Percentiles rank a stretch among this genome's conserved stretches.
These are phyloP conservation scores for Remorina albescens DNA, from an alignment of 2,797 vertebrate genomes.

Conservation along the genomic window DNA sequence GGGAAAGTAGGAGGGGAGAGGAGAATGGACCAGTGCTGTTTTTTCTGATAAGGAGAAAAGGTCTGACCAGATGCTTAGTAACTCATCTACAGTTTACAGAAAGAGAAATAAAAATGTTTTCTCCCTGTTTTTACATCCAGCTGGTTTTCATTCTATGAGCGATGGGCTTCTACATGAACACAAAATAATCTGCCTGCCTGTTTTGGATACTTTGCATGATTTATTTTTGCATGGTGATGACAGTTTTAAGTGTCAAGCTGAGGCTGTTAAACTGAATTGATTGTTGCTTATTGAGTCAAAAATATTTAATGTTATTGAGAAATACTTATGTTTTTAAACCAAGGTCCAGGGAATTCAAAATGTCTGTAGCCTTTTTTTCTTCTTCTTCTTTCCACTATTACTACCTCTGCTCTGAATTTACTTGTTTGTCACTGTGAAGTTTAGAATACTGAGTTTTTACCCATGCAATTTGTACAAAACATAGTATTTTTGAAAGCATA, in stretches of 20 bases:
- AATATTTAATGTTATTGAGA: background rate
- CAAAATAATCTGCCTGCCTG: background rate
- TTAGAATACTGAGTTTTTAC: background rate
- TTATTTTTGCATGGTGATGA: background rate
- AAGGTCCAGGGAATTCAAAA: background rate
- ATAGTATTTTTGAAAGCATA: background rate
- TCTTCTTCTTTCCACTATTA: background rate
- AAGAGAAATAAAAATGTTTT: conserved; percentile 64
- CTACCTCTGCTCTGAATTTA: background rate
- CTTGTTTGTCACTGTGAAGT: background rate
- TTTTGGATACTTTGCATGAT: background rate
- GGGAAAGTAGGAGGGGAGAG: conserved; percentile 80
- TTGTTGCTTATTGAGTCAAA: background rate
- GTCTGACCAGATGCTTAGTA: conserved; percentile 48
- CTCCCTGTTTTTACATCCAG: conserved; percentile 1
- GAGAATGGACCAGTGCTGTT: conserved; percentile 82
- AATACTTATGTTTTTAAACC: background rate
- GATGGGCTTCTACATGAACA: background rate
- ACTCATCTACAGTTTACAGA: conserved; percentile 46
- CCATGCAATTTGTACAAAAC: background rate
- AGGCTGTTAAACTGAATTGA: background rate
- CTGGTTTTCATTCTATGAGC: background rate
- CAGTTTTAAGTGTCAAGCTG: background rate
- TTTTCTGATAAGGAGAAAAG: conserved; percentile 87
- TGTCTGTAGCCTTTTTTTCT: background rate